Percentiles rank a stretch among this genome's conserved stretches.
These are phyloP conservation scores for Pseudotriccus pelzelni DNA, from an alignment of 2,797 vertebrate genomes.

Conservation along the genomic window DNA sequence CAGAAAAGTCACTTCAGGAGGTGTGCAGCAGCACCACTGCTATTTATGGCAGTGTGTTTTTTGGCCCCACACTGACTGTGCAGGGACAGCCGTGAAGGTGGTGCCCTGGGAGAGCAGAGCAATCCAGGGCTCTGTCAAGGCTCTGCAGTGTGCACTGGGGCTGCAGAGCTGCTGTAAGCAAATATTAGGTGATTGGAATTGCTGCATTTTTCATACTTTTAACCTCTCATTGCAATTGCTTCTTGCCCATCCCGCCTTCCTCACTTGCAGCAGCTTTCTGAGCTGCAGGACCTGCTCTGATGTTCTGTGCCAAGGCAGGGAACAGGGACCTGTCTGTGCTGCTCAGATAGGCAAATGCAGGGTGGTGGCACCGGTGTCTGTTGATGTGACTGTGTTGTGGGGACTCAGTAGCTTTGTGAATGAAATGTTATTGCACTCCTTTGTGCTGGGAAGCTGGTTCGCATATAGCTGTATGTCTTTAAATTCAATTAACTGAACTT, in stretches of 20 bases:
- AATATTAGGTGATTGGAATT: fast-evolving
- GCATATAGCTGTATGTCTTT: not conserved
- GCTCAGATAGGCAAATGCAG: not conserved
- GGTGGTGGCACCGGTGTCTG: fast-evolving
- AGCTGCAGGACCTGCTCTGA: not conserved
- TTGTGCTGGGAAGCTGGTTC: not conserved
- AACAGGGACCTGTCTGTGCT: not conserved
- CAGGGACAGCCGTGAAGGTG: not conserved
- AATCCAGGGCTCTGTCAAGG: not conserved
- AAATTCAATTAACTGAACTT: constrained; percentile 45
- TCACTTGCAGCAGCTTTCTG: fast-evolving
- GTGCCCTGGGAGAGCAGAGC: not conserved
- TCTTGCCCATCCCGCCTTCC: fast-evolving
- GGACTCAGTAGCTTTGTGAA: not conserved
- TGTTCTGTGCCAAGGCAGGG: fast-evolving
- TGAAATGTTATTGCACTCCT: not conserved
- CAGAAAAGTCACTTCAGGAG: not conserved
- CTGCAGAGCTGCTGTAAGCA: not conserved
- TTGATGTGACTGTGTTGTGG: not conserved
- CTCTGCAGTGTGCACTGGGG: not conserved
- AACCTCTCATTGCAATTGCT: not conserved
- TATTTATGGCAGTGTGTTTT: not conserved
- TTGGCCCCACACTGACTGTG: not conserved
- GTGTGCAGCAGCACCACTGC: not conserved
- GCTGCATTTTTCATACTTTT: not conserved